phyloP scores from a whole-genome alignment of 2,797 vertebrate genomes.

The Adrianichthys oophorus region DNA sequence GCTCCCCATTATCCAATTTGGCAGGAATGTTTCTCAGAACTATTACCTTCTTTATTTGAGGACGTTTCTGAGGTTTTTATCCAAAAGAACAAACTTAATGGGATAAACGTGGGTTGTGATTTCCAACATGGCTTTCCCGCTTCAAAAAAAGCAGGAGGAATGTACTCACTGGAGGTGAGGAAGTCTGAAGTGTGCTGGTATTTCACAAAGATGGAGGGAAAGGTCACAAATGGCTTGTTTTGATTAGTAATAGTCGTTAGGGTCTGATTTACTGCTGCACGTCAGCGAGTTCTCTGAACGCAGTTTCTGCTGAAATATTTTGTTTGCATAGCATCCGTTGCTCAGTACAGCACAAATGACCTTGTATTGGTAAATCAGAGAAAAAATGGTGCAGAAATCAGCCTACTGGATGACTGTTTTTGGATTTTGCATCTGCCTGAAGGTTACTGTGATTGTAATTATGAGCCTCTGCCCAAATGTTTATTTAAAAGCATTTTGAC shows the following conservation, averaged over 20 bases:
- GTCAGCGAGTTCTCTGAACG: slow-evolving; percentile 33
- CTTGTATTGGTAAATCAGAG: slow-evolving; percentile 9
- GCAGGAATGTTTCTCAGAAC: too few species aligned
- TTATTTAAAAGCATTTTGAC: background rate
- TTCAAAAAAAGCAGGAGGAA: slow-evolving; percentile 7
- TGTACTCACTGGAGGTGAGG: slow-evolving; percentile 3
- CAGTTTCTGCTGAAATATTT: slow-evolving; percentile 8
- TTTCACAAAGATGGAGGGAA: slow-evolving; percentile 26
- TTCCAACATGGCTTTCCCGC: background rate
- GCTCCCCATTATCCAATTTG: too few species aligned
- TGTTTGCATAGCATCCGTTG: slow-evolving; percentile 10
- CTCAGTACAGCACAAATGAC: slow-evolving; percentile 12
- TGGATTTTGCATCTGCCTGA: slow-evolving; percentile 3
- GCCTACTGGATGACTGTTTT: slow-evolving; percentile 8
- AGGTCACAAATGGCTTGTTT: slow-evolving; percentile 30
- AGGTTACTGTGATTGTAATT: slow-evolving; percentile 8
- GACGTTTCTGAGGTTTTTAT: slow-evolving; percentile 16
- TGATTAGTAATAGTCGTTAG: slow-evolving; percentile 40
- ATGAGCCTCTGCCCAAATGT: background rate
- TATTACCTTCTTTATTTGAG: background rate
- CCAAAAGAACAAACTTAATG: background rate
- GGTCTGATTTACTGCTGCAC: slow-evolving; percentile 41
- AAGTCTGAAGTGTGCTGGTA: slow-evolving; percentile 11
- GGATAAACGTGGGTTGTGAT: background rate
- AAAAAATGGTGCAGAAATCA: slow-evolving; percentile 4